These are phyloP conservation scores for Hozukius guyotensis DNA, from an alignment of 2,797 vertebrate species.

Conservation along the genomic window DNA sequence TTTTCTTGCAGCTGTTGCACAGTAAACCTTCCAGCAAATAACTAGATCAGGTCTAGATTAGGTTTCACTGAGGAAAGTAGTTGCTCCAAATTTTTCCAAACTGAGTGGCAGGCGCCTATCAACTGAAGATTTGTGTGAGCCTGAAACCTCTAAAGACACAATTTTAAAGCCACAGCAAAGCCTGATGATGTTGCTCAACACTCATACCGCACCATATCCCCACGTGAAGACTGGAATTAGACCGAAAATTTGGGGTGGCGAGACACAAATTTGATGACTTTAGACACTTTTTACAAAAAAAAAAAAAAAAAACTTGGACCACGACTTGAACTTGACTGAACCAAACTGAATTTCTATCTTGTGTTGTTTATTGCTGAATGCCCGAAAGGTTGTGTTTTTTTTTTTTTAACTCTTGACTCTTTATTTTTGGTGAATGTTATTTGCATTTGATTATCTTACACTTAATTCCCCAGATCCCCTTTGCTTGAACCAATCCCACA, in stretches of 20 bases:
- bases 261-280: too few species aligned
- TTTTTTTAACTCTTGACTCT: too few species aligned
- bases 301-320: too few species aligned
- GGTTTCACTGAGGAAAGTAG: not conserved
- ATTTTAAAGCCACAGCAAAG: not conserved
- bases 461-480: too few species aligned
- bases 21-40: conserved; percentile 2
- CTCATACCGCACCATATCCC: not conserved
- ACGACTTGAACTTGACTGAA: too few species aligned
- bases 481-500: too few species aligned
- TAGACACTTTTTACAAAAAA: too few species aligned
- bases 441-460: too few species aligned
- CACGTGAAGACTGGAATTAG: not conserved
- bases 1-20: conserved; percentile 31
- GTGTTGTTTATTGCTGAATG: too few species aligned
- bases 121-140: not conserved
- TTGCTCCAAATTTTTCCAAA: not conserved
- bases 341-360: not conserved
- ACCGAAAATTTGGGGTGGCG: not conserved
- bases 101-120: not conserved
- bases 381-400: too few species aligned
- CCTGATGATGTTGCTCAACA: not conserved
- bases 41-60: not conserved
- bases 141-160: not conserved
- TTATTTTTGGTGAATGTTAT: too few species aligned